Evolutionary conservation across 92 coral and sea anemone genomes (phyloP).

Genomic region (Porites rus): DNA sequence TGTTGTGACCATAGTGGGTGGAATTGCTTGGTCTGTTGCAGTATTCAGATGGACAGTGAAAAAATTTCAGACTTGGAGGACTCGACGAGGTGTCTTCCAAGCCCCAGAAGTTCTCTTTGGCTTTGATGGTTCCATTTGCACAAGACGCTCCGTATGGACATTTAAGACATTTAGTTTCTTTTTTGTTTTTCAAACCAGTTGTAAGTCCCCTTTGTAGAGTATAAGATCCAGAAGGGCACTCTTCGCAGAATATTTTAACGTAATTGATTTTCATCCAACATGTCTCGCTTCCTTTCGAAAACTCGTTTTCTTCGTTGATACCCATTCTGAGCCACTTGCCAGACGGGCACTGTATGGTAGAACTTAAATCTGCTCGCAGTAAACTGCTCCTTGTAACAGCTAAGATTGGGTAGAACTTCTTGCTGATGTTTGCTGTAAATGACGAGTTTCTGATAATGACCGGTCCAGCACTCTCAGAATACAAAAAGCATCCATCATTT

Average conservation of each 20-base stretch:
- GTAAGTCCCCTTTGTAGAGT: conserved; percentile 47
- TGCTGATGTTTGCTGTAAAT: conserved; percentile 20
- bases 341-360: conserved; percentile 25
- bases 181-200: background rate
- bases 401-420: conserved; percentile 16
- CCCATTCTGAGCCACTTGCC: conserved; percentile 13
- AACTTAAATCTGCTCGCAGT: conserved; percentile 8
- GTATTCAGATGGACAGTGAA: conserved; percentile 59
- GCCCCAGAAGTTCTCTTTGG: conserved; percentile 71
- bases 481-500: conserved; percentile 25
- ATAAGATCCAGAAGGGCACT: conserved; percentile 49
- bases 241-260: conserved; percentile 47
- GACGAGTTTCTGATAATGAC: conserved; percentile 26
- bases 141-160: conserved; percentile 54
- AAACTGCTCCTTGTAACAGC: conserved; percentile 29
- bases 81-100: background rate
- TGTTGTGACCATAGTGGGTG: conserved; percentile 4
- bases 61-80: conserved; percentile 37
- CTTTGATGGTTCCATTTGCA: conserved; percentile 20
- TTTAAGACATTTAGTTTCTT: background rate
- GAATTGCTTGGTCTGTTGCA: conserved; percentile 10
- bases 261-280: conserved; percentile 5
- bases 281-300: no score
- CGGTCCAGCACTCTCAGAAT: conserved; percentile 54
- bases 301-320: background rate